phyloP scores from a whole-genome alignment of 1,140 invertebrate genomes.

The Cepaea nemoralis region DNA sequence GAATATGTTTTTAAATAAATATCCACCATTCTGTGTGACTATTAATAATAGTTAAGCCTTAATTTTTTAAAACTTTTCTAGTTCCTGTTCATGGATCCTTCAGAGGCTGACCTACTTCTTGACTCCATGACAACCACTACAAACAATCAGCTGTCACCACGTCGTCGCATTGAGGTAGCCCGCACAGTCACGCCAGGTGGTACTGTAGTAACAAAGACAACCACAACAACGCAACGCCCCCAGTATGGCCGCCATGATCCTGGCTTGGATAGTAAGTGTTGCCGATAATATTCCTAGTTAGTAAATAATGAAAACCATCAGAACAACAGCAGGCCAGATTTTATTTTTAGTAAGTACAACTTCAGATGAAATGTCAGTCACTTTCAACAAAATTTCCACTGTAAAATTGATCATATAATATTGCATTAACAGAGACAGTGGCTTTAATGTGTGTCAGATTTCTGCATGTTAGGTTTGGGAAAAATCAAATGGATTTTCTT shows the following conservation, averaged over 20 bases:
- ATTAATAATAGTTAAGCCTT: too few species aligned
- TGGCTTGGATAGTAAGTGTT: conserved; percentile 56
- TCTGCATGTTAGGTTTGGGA: too few species aligned
- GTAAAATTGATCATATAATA: too few species aligned
- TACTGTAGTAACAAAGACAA: conserved; percentile 69
- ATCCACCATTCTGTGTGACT: too few species aligned
- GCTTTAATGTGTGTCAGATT: too few species aligned
- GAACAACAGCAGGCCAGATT: background rate
- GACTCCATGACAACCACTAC: conserved; percentile 43
- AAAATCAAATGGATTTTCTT: too few species aligned
- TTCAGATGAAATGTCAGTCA: too few species aligned
- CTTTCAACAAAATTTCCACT: too few species aligned
- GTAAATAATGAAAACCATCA: background rate
- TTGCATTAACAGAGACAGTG: too few species aligned
- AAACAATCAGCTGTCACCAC: conserved; percentile 54
- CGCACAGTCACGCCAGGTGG: conserved; percentile 68
- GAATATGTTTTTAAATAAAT: too few species aligned
- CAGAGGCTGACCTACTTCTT: conserved; percentile 58
- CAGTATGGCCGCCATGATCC: conserved; percentile 57
- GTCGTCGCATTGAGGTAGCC: conserved; percentile 67
- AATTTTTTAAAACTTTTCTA: conserved; percentile 61
- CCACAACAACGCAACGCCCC: conserved; percentile 68
- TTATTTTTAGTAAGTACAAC: background rate
- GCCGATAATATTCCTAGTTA: background rate
- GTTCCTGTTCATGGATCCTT: conserved; percentile 88